Evolutionary conservation across 2,113 vertebrate genomes (phyloP).

Genomic region (Strix uralensis): DNA sequence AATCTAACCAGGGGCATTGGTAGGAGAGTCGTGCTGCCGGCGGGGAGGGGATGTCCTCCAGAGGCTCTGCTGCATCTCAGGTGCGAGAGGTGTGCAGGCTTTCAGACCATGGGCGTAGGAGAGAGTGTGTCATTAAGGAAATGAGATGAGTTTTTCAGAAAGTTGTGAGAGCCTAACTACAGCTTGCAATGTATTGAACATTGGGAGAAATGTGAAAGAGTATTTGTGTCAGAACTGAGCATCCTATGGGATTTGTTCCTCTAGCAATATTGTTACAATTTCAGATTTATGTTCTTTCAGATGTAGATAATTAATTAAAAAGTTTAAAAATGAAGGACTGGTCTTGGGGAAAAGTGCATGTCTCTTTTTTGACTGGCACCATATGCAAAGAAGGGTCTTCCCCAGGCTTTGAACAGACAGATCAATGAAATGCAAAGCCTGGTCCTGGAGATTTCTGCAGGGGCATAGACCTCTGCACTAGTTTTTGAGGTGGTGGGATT

Average conservation of each 20-base stretch:
- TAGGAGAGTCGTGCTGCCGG: rapidly evolving
- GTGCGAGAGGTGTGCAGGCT: not conserved
- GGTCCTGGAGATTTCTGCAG: not conserved
- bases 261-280: not conserved
- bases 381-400: not conserved
- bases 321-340: no score
- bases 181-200: not conserved
- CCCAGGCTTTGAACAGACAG: not conserved
- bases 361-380: not conserved
- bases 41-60: not conserved
- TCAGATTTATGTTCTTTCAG: not conserved
- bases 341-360: not conserved
- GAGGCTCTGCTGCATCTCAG: not conserved
- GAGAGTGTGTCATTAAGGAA: not conserved
- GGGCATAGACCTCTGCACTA: not conserved
- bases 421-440: not conserved
- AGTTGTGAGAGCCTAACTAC: not conserved
- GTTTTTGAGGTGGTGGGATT: not conserved
- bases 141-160: not conserved
- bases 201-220: not conserved
- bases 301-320: not conserved
- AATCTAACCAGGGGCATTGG: rapidly evolving
- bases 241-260: not conserved
- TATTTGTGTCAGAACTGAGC: not conserved
- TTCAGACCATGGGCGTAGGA: not conserved